phyloP scores from a whole-genome alignment of 1,140 invertebrate species.

The Drosophila sechellia region DNA sequence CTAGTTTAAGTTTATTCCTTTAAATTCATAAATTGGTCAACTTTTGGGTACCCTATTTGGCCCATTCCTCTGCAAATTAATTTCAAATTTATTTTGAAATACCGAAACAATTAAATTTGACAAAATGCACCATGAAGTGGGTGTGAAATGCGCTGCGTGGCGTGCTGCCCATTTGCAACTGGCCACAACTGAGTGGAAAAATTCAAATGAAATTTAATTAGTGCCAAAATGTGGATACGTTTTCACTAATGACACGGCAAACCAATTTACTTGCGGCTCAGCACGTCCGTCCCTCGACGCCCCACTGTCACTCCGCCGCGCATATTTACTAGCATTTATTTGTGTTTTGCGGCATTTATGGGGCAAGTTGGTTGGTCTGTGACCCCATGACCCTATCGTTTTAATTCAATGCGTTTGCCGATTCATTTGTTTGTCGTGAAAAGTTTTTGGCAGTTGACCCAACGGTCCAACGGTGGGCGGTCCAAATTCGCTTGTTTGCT shows the following conservation, averaged over 20 bases:
- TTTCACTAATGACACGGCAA: constrained; percentile 66
- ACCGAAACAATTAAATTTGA: constrained; percentile 71
- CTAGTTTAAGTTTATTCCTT: background rate
- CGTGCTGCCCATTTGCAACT: constrained; percentile 11
- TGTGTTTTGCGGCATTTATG: constrained; percentile 13
- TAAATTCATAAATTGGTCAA: background rate
- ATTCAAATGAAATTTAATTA: constrained; percentile 77
- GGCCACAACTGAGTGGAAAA: constrained; percentile 35
- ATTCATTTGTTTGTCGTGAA: constrained; percentile 59
- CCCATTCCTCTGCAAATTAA: constrained; percentile 32
- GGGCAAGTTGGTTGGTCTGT: background rate
- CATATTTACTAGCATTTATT: constrained; percentile 23
- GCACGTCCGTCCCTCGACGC: background rate
- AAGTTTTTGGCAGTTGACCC: constrained; percentile 39
- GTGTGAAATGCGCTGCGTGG: constrained; percentile 26
- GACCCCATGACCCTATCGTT: constrained; percentile 37
- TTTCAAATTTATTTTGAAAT: constrained; percentile 51
- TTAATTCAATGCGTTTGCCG: constrained; percentile 59
- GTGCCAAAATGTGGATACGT: constrained; percentile 69
- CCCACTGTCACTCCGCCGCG: background rate
- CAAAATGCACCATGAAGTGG: constrained; percentile 33
- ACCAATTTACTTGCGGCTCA: constrained; percentile 50
- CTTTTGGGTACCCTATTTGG: background rate
- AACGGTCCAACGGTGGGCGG: background rate
- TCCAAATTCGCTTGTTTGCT: constrained; percentile 59